Evolutionary conservation across 2,888 invertebrate species (phyloP).

Genomic region (Argyresthia albistria): DNA sequence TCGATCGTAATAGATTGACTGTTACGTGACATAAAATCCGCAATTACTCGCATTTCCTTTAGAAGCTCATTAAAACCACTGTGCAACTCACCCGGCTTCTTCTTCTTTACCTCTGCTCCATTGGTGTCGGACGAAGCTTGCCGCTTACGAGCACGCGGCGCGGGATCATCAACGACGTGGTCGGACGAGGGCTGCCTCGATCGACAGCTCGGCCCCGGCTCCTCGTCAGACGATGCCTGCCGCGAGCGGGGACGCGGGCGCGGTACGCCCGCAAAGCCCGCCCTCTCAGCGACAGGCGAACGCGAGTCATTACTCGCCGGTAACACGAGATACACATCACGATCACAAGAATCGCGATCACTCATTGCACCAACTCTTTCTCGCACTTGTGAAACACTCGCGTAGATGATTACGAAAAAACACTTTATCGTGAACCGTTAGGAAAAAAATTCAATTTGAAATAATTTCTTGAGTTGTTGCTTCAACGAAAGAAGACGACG

Average conservation of each 20-base stretch:
- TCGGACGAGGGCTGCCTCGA: background rate
- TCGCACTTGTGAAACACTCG: background rate
- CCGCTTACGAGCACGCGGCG: background rate
- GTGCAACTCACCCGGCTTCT: too few species aligned
- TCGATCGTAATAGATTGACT: too few species aligned
- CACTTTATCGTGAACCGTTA: background rate
- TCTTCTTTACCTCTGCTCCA: too few species aligned
- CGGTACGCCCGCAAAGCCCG: background rate
- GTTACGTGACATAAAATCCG: too few species aligned
- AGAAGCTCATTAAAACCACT: too few species aligned
- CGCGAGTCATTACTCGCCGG: background rate
- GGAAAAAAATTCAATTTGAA: background rate
- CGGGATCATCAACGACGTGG: background rate
- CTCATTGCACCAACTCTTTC: background rate
- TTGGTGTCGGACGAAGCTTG: too few species aligned
- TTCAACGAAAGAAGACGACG: background rate
- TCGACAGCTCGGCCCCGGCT: background rate
- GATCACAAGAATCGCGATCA: background rate
- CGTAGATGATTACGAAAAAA: background rate
- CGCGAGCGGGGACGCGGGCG: background rate
- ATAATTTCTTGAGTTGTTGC: background rate
- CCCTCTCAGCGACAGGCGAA: background rate
- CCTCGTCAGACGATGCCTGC: background rate
- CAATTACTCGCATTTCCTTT: too few species aligned
- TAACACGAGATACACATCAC: background rate